A percentile compares a stretch with the other conserved stretches of the same genome.
phyloP scores from a whole-genome alignment of 2,113 vertebrate genomes.

The Myiagra hebetior region DNA sequence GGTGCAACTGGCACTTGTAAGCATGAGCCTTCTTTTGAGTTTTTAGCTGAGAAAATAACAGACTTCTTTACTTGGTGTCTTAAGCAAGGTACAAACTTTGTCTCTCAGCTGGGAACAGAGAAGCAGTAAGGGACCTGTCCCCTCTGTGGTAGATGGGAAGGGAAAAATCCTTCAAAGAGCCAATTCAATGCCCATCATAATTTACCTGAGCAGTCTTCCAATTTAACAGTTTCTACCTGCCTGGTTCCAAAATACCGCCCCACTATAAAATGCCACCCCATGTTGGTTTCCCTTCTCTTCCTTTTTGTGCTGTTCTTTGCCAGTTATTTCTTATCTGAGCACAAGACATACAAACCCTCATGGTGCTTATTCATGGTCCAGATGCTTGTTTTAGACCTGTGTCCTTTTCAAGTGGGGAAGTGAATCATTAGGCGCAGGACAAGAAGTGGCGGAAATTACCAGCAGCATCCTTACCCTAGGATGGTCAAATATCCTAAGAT shows the following conservation, averaged over 20 bases:
- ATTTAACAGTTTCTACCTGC: not conserved
- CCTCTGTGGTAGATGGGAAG: not conserved
- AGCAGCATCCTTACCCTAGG: not conserved
- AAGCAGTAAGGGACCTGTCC: not conserved
- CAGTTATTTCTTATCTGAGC: not conserved
- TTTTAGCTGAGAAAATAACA: not conserved
- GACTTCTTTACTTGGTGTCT: not conserved
- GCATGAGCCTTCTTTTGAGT: not conserved
- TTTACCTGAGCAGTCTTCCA: not conserved
- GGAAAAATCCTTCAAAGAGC: not conserved
- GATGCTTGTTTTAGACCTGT: not conserved
- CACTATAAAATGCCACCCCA: not conserved
- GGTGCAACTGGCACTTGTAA: not conserved
- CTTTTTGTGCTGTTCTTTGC: not conserved
- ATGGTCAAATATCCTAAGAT: not conserved
- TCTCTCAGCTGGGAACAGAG: not conserved
- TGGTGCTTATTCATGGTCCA: not conserved
- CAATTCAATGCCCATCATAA: not conserved
- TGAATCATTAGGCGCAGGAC: not conserved
- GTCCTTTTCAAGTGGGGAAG: not conserved
- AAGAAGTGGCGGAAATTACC: not conserved
- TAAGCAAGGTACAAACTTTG: not conserved
- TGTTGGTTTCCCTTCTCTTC: not conserved
- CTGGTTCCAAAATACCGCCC: not conserved
- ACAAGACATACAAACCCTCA: not conserved